A percentile compares a stretch with the other conserved stretches of the same genome.
phyloP scores from a whole-genome alignment of 2,113 vertebrate genomes.

The Macquaria ambigua region DNA sequence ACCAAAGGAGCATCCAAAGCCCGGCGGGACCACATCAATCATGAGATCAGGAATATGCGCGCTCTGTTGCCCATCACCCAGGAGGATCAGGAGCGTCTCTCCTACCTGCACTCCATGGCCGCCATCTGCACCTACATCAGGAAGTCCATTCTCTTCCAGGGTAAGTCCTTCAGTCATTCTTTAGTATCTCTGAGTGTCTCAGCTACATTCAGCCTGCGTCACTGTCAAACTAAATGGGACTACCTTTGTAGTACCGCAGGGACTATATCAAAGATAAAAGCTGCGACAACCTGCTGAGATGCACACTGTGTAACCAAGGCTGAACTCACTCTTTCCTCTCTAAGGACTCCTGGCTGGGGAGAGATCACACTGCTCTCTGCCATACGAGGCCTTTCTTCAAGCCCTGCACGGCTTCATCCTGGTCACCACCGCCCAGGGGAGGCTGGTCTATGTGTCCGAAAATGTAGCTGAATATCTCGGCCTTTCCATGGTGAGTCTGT shows the following conservation, averaged over 20 bases:
- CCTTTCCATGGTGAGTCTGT: conserved; percentile 85
- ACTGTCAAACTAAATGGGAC: conserved; percentile 20
- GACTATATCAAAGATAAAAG: conserved; percentile 17
- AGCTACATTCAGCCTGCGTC: background rate
- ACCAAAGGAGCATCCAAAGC: conserved; percentile 93
- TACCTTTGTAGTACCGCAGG: conserved; percentile 8
- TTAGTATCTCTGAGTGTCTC: conserved; percentile 13
- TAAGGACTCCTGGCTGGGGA: conserved; percentile 57
- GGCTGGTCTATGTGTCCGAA: conserved; percentile 88
- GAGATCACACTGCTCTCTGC: conserved; percentile 20
- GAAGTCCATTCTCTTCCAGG: conserved; percentile 75
- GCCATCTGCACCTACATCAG: conserved; percentile 87
- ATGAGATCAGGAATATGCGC: conserved; percentile 87
- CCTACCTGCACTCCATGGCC: conserved; percentile 91
- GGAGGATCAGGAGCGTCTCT: conserved; percentile 87
- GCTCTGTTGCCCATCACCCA: conserved; percentile 85
- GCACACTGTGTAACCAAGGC: background rate
- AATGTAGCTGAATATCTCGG: conserved; percentile 88
- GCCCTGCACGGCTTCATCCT: conserved; percentile 88
- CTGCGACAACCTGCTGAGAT: conserved; percentile 42
- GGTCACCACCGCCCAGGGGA: conserved; percentile 78
- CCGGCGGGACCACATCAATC: conserved; percentile 89
- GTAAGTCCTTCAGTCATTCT: conserved; percentile 65
- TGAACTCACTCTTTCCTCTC: conserved; percentile 34
- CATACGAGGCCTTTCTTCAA: conserved; percentile 81